These are phyloP conservation scores for Dermatemys mawii DNA, from an alignment of 2,113 vertebrate genomes.

Conservation along the genomic window DNA sequence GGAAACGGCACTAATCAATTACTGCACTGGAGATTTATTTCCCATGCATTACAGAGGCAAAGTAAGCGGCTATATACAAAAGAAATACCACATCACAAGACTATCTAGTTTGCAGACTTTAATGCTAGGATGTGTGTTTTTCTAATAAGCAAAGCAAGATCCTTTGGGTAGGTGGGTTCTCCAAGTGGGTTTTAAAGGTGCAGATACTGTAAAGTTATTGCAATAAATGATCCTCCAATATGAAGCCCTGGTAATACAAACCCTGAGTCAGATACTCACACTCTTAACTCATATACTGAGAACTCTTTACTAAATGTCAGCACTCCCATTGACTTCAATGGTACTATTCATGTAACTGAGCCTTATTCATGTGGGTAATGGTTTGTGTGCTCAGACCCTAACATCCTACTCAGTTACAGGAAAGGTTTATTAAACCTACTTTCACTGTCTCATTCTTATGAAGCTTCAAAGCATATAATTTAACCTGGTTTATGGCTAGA, in stretches of 20 bases:
- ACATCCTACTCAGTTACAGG: not conserved
- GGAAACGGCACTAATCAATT: constrained; percentile 72
- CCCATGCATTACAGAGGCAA: constrained; percentile 39
- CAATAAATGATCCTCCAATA: not conserved
- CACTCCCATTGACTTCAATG: not conserved
- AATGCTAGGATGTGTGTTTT: not conserved
- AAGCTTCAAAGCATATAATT: constrained; percentile 36
- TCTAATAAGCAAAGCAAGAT: not conserved
- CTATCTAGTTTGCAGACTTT: not conserved
- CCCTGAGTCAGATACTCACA: not conserved
- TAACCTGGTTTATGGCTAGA: not conserved
- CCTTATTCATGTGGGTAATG: not conserved
- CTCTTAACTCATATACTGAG: no score
- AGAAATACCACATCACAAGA: not conserved
- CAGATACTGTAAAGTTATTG: not conserved
- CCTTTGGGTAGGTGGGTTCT: not conserved
- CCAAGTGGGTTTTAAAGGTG: not conserved
- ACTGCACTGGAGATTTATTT: constrained; percentile 37
- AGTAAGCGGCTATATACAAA: not conserved
- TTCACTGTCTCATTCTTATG: constrained; percentile 20
- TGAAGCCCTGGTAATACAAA: not conserved
- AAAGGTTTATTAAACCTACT: not conserved
- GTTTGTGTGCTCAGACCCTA: constrained; percentile 1
- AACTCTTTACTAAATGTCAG: not conserved
- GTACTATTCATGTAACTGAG: not conserved